Base-by-base conservation (phyloP, 2,113 vertebrate species). In the Sphyrna mokarran region DNA sequence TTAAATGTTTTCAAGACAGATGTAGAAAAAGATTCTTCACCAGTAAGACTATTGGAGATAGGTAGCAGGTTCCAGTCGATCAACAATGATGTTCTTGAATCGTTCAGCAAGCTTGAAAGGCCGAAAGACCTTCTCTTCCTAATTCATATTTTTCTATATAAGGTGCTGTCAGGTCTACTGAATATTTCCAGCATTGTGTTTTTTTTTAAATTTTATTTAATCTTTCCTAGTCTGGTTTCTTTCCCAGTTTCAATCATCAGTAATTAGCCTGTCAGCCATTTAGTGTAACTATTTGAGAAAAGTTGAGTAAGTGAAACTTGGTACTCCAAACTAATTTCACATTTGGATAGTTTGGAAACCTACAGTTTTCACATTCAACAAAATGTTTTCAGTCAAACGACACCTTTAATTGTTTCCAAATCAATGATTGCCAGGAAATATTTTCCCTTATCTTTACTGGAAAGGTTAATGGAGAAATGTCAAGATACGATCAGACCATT, bases 391-490 rank as follows among this genome's bases (percentile, higher is more conserved):
- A 91, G 26, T 66, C 66, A 93, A 93, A 66, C 6, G 33, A 93
- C 18, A 63, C 58, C 13, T 90, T 91, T 66, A 33, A 91, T 66
- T 68, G n/a, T 63, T 66, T 93, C 61, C 6, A 93, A 93, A 93
- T 93, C 33, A 68, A 93, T 93, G 89, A 93, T 68, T 66, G 89
- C 61, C 89, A 37, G 33, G 89, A 68, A 93, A 93, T 93, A 66
- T 93, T 37, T 93, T 66, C 6, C 61, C 61, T 63, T 83, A 37
- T 93, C 89, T 68, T 66, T 66, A 93, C 89, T 93, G 89, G 89
- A 93, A 93, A 93, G 89, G 89, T 93, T 93, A 93, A 93, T 93
- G 89, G 61, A 93, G 29, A 93, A 93, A 93, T 18, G 5, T 20
- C n/a, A 40, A 93, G 61, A 93, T 66, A n/a, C 18, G 18, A 93